These are phyloP conservation scores for Idris sp. DNA, from an alignment of 1,140 invertebrate genomes.

Conservation along the genomic window DNA sequence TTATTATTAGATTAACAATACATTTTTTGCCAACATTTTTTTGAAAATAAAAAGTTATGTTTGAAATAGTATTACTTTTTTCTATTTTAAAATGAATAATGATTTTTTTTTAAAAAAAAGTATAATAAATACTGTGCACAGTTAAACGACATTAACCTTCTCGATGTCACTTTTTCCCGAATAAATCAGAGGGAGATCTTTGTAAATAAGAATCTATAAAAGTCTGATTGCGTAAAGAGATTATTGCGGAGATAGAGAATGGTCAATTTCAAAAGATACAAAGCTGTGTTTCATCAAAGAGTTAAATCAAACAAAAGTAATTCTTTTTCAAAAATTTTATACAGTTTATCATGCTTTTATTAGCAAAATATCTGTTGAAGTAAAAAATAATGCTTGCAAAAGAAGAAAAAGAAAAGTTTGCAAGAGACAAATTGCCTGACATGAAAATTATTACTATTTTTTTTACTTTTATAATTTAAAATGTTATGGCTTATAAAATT, in stretches of 20 bases:
- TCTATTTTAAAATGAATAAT: too few species aligned
- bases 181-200: constrained; percentile 9
- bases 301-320: constrained; percentile 2
- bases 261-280: constrained; percentile 11
- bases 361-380: too few species aligned
- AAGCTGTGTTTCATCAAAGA: constrained; percentile 1
- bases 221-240: constrained; percentile 13
- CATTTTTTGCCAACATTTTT: background rate
- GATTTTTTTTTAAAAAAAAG: background rate
- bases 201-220: constrained; percentile 8
- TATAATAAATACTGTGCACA: background rate
- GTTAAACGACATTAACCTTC: constrained; percentile 3
- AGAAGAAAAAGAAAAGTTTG: too few species aligned
- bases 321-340: too few species aligned
- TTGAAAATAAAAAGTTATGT: background rate
- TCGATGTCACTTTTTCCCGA: too few species aligned
- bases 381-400: too few species aligned
- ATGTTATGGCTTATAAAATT: too few species aligned
- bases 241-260: constrained; percentile 9
- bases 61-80: background rate
- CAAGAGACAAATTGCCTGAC: too few species aligned
- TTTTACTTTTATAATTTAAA: too few species aligned
- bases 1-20: too few species aligned
- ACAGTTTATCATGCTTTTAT: too few species aligned
- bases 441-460: too few species aligned